A percentile compares a stretch with the other conserved stretches of the same genome.
Evolutionary conservation across 2,797 vertebrate species (phyloP).

Genomic region (Mormyrus proboscirostris): DNA sequence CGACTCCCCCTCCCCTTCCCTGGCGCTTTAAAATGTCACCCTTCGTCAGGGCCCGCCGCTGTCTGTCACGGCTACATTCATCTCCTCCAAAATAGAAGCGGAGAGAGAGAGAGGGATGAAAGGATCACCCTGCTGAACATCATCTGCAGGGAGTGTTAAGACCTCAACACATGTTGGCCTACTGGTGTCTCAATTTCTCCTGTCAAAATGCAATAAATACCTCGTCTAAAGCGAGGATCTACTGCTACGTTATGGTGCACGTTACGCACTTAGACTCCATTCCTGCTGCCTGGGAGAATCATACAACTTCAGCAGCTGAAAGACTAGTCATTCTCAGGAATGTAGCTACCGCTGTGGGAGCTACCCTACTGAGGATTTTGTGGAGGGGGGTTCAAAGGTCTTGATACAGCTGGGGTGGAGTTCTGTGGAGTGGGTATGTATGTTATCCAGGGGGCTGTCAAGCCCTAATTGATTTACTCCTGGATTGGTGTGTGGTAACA

Average conservation of each 20-base stretch:
- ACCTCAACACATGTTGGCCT: slow-evolving; percentile 6
- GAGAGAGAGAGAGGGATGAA: slow-evolving; percentile 17
- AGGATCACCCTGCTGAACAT: slow-evolving; percentile 13
- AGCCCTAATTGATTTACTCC: slow-evolving; percentile 8
- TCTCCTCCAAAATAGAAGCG: slow-evolving; percentile 26
- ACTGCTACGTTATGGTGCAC: neutral
- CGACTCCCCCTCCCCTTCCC: slow-evolving; percentile 15
- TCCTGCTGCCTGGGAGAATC: neutral
- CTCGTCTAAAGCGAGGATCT: neutral
- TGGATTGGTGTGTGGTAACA: neutral
- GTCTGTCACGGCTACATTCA: slow-evolving; percentile 41
- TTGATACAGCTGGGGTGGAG: neutral
- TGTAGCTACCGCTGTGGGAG: neutral
- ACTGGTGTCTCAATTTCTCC: slow-evolving; percentile 23
- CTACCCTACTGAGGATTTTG: neutral
- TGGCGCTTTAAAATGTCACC: slow-evolving; percentile 38
- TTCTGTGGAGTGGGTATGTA: neutral
- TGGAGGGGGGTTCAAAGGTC: neutral
- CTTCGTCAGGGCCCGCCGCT: slow-evolving; percentile 40
- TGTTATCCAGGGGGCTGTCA: neutral
- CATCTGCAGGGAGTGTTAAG: slow-evolving; percentile 19
- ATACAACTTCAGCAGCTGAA: neutral
- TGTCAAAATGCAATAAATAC: slow-evolving; percentile 22
- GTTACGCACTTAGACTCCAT: neutral
- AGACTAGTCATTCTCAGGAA: neutral